Conservation (phyloP, 2,113 vertebrate genomes). For the Heterotis niloticus region DNA sequence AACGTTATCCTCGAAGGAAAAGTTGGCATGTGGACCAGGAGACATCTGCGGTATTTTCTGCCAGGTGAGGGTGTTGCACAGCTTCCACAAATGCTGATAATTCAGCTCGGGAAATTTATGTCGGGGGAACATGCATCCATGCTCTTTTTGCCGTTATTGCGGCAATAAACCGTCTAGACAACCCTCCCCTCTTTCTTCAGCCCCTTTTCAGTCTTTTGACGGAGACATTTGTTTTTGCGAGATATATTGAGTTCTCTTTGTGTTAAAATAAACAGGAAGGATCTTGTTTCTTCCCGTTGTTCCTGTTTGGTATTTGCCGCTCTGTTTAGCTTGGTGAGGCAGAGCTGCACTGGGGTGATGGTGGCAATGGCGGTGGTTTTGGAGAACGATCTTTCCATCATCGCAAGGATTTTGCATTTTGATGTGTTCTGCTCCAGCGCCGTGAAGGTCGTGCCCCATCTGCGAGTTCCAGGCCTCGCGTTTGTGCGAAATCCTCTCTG, state of each 20-base stretch:
- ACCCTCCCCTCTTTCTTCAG: constrained; percentile 81
- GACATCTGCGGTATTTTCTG: neutral
- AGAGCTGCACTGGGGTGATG: neutral
- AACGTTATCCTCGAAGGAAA: neutral
- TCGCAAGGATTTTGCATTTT: neutral
- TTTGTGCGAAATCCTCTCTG: constrained; percentile 1
- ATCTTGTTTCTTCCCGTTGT: constrained; percentile 24
- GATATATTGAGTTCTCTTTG: constrained; percentile 79
- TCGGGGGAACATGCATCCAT: constrained; percentile 80
- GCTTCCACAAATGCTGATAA: constrained; percentile 49
- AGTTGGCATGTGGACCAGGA: neutral
- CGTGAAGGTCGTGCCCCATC: neutral
- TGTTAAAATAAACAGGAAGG: constrained; percentile 54
- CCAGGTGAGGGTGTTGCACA: constrained; percentile 31
- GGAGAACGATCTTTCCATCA: too few species aligned
- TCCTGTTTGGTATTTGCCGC: neutral
- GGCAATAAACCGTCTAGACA: constrained; percentile 99
- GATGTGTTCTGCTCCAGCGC: neutral
- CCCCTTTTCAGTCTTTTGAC: constrained; percentile 50
- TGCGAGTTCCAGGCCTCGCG: neutral
- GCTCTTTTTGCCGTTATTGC: constrained; percentile 90
- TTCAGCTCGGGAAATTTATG: constrained; percentile 86
- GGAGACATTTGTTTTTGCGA: constrained; percentile 75
- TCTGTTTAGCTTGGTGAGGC: neutral
- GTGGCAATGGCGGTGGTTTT: neutral